These are phyloP conservation scores for Fistularia tabacaria DNA, from an alignment of 2,797 vertebrate species.

Conservation along the genomic window DNA sequence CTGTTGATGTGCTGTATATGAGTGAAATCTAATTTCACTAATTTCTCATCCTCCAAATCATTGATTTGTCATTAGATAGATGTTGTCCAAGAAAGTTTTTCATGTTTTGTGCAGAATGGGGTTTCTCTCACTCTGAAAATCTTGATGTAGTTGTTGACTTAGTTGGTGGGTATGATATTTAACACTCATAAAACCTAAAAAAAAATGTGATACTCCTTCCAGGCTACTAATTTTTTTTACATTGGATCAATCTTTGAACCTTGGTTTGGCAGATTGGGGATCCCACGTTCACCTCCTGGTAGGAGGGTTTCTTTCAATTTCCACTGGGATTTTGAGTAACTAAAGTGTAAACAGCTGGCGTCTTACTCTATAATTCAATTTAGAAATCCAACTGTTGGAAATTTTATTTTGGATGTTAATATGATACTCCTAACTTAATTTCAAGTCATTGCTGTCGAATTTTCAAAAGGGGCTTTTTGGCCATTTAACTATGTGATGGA, in stretches of 20 bases:
- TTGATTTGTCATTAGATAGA: conserved; percentile 58
- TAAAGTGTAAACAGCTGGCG: conserved; percentile 60
- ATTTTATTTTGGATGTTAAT: conserved; percentile 74
- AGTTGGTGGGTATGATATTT: conserved; percentile 20
- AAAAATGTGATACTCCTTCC: conserved; percentile 9
- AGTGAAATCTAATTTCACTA: conserved; percentile 61
- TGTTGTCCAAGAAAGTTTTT: conserved; percentile 43
- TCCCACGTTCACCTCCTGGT: conserved; percentile 44
- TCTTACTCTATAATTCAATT: conserved; percentile 65
- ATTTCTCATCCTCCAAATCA: conserved; percentile 50
- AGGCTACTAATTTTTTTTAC: conserved; percentile 9
- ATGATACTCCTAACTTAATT: conserved; percentile 74
- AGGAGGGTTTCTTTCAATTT: conserved; percentile 50
- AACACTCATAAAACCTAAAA: conserved; percentile 17
- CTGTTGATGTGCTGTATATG: conserved; percentile 61
- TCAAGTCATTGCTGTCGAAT: conserved; percentile 67
- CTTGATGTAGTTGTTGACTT: conserved; percentile 7
- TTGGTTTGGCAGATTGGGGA: conserved; percentile 5
- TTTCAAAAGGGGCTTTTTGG: conserved; percentile 53
- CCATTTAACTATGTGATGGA: conserved; percentile 32
- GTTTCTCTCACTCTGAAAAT: conserved; percentile 20
- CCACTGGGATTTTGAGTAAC: conserved; percentile 31
- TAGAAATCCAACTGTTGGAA: conserved; percentile 62
- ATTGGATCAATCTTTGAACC: conserved; percentile 12
- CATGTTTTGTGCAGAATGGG: conserved; percentile 45